Conservation (phyloP, 2,113 vertebrate genomes). For the crab-eating macaque (Macaca fascicularis) region DNA sequence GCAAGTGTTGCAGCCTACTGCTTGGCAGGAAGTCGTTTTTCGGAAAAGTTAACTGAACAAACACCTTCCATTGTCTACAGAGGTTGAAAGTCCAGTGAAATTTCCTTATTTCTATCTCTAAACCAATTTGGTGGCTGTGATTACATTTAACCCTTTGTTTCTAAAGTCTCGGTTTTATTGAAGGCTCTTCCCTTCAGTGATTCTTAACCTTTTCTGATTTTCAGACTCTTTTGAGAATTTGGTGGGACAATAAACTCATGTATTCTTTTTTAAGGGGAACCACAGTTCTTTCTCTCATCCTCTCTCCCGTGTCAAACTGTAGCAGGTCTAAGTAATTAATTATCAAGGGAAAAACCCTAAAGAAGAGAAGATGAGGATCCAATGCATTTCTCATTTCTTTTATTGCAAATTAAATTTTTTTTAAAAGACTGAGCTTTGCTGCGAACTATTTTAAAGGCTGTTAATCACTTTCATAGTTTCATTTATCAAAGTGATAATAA, state of each 20-base stretch:
- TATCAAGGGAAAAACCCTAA: background rate
- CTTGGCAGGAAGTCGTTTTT: slow-evolving; percentile 70
- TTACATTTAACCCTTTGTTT: slow-evolving; percentile 61
- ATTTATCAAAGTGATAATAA: slow-evolving; percentile 29
- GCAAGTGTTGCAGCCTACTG: slow-evolving; percentile 40
- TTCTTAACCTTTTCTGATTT: background rate
- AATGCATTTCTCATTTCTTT: background rate
- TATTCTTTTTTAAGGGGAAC: background rate
- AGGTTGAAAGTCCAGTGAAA: slow-evolving; percentile 48
- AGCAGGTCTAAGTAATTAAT: background rate
- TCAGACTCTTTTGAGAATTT: slow-evolving; percentile 1
- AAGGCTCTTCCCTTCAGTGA: background rate
- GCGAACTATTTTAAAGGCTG: slow-evolving; percentile 4
- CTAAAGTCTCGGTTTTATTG: background rate
- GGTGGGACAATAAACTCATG: background rate
- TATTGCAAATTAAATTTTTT: background rate
- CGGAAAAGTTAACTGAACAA: slow-evolving; percentile 63
- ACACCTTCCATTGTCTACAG: slow-evolving; percentile 73
- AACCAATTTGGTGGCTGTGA: background rate
- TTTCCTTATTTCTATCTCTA: slow-evolving; percentile 57
- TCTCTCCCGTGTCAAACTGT: background rate
- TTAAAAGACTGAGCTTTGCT: background rate
- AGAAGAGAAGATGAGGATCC: background rate
- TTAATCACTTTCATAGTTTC: slow-evolving; percentile 25
- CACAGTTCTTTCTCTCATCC: background rate